Evolutionary conservation across 2,888 invertebrate genomes (phyloP), one percentile per base, ranked within the genome.

Genomic region (Thecophora atra): DNA sequence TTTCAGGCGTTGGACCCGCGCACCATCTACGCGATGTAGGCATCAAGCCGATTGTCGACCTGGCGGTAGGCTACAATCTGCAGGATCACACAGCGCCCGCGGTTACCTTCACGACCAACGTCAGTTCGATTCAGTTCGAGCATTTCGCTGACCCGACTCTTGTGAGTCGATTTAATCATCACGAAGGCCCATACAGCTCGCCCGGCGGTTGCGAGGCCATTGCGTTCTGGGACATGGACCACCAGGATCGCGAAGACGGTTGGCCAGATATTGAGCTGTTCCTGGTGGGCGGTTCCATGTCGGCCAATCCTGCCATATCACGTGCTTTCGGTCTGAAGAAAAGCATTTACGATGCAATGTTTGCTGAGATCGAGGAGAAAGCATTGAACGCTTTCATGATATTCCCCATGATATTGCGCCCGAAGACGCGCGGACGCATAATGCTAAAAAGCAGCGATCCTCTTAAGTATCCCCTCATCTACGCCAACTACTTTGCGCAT

Each of bases 251-350:
- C 24, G 80, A 79, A 68, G 85, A 85, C 66, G 88, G 88, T 72
- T 89, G 89, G 83, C 93, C 94, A 0, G 93, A 94, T 80, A 89
- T 93, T 69, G 93, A 94, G 82, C 82, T 93, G 19, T 89, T 94
- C 71, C 89, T 91, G 77, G 86, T 91, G 0, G 90, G 90, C 4
- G 90, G 90, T 3, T 83, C 84, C 11, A 83, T 86, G 84, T 80
- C 88, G 82, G 76, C 89, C 78, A 78, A 80, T 80, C 85, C 85
- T 8, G 85, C 85, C 1, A 84, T 85, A 60, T 82, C 84, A 0
- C 80, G 85, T 2, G 85, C 88, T 28, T 89, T 89, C 81, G 88
- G 86, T 73, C 82, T 89, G 0, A 83, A 87, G 42, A 85, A 87
- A 19, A 81, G 86, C 30, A 81, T 88, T 19, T 88, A 88, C 71